Evolutionary conservation across 2,113 vertebrate species (phyloP).

Genomic region (Campylomormyrus tamandua): DNA sequence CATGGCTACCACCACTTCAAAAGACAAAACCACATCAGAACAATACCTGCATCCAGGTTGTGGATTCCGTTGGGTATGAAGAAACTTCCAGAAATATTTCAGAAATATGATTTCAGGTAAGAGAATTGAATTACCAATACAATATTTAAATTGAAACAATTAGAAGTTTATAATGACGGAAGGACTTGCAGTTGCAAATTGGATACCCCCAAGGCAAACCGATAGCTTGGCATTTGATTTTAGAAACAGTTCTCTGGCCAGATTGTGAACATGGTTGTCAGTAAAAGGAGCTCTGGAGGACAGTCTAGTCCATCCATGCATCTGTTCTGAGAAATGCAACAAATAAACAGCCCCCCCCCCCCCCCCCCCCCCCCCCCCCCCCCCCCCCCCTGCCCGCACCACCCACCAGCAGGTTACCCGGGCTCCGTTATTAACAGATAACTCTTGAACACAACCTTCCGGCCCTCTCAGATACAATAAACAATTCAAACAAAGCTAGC

Average conservation of each 20-base stretch:
- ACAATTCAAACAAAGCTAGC: background rate
- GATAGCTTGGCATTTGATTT: background rate
- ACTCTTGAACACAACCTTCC: background rate
- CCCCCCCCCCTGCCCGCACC: background rate
- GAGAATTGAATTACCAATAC: background rate
- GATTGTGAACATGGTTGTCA: background rate
- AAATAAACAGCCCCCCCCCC: background rate
- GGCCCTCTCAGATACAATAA: background rate
- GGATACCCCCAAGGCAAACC: background rate
- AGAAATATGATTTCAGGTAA: background rate
- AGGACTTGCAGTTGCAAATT: background rate
- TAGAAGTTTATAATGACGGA: background rate
- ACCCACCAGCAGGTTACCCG: constrained; percentile 5
- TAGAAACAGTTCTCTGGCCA: background rate
- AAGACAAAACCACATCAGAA: background rate
- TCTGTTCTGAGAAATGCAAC: background rate
- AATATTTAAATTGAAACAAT: background rate
- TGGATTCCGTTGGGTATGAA: background rate
- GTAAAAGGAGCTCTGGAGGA: background rate
- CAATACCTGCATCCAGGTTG: background rate
- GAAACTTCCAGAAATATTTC: background rate
- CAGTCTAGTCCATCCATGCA: background rate
- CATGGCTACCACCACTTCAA: background rate
- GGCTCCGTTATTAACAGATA: background rate
- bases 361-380: background rate